A percentile compares a stretch with the other conserved stretches of the same genome.
Evolutionary conservation across 2,888 invertebrate species (phyloP).

Genomic region (Frankliniella intonsa): DNA sequence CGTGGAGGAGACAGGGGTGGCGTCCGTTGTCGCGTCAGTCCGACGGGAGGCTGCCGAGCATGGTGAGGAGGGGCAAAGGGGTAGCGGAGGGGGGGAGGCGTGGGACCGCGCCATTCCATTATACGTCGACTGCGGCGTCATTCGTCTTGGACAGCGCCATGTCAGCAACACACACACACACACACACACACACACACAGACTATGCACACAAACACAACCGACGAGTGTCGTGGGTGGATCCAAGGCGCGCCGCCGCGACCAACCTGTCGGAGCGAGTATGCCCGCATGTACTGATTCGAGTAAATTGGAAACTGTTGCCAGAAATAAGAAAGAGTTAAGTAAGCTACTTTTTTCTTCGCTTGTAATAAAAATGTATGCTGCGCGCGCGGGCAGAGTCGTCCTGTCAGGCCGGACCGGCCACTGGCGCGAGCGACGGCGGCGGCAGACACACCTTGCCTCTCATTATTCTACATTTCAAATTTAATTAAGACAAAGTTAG

Average conservation of each 20-base stretch:
- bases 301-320: too few relatives aligned
- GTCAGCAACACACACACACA: conserved; percentile 16
- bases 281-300: too few relatives aligned
- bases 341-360: too few relatives aligned
- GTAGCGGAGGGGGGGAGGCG: background rate
- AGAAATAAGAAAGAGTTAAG: too few relatives aligned
- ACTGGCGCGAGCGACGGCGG: background rate
- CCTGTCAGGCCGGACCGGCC: background rate
- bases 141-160: conserved; percentile 24
- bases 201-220: background rate
- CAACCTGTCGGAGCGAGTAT: too few relatives aligned
- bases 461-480: conserved; percentile 25
- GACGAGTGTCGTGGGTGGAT: too few relatives aligned
- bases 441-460: background rate
- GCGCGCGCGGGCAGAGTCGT: background rate
- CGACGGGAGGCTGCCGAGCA: background rate
- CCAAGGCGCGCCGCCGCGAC: too few relatives aligned
- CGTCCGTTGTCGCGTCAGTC: background rate
- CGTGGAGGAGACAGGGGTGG: background rate
- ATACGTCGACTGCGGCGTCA: conserved; percentile 25
- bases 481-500: conserved; percentile 21
- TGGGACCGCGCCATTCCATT: conserved; percentile 11
- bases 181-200: background rate
- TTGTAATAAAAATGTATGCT: too few relatives aligned
- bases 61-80: background rate